Evolutionary conservation across 2,888 invertebrate species (phyloP).

Genomic region (Gisinianus flammeolus): DNA sequence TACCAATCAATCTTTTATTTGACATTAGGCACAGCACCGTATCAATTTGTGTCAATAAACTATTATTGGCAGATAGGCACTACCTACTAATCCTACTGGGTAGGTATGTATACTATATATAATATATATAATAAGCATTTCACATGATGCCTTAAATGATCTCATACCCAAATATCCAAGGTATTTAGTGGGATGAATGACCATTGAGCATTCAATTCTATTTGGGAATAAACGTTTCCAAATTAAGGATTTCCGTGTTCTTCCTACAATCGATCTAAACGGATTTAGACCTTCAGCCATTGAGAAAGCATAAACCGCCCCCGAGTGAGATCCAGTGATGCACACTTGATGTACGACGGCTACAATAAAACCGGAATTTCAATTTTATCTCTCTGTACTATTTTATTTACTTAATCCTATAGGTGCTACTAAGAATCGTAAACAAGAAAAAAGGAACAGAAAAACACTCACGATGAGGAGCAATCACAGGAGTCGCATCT

Average conservation of each 20-base stretch:
- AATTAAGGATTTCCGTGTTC: conserved; percentile 12
- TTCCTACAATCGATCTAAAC: background rate
- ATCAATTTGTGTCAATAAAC: too few relatives aligned
- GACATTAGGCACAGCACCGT: too few relatives aligned
- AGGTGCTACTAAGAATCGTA: background rate
- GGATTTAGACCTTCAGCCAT: background rate
- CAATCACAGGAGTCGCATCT: conserved; percentile 39
- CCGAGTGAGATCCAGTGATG: conserved; percentile 41
- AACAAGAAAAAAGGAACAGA: background rate
- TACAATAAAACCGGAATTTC: conserved; percentile 19
- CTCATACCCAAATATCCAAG: conserved; percentile 31
- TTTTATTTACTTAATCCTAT: background rate
- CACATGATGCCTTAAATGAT: too few relatives aligned
- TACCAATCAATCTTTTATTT: too few relatives aligned
- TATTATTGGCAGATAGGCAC: too few relatives aligned
- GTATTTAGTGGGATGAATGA: conserved; percentile 1
- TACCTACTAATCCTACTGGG: too few relatives aligned
- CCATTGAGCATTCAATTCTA: conserved; percentile 20
- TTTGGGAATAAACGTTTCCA: conserved; percentile 26
- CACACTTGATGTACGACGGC: conserved; percentile 18
- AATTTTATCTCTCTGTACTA: too few relatives aligned
- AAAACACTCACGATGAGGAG: conserved; percentile 2
- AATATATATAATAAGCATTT: too few relatives aligned
- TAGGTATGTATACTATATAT: too few relatives aligned
- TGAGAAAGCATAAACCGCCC: conserved; percentile 20